Evolutionary conservation across 2,113 vertebrate species (phyloP), one percentile per base, ranked within the genome.

Genomic region (Sarotherodon lohbergeri): DNA sequence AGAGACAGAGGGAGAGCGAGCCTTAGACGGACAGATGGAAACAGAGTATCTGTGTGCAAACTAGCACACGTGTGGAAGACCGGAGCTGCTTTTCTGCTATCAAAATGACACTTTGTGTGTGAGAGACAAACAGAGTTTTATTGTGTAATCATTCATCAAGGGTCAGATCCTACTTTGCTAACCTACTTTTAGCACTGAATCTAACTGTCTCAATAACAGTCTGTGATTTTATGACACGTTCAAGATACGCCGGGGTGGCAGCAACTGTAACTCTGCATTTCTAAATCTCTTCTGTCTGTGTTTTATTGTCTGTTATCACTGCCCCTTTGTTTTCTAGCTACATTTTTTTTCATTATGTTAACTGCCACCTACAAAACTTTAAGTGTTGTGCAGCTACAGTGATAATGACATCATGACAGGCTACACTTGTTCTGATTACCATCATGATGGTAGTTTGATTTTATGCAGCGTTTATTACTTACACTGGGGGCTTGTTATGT

Each of bases 391-490:
- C 84, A 41, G 76, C 81, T 63, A 84, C 88, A 83, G 84, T 63
- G 83, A 92, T 90, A 88, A 90, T 86, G 80, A 81, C 89, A 54
- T 83, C 87, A 66, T 85, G 93, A 93, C 92, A 88, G 81, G 86
- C 90, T 89, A 85, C 93, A 91, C 90, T 92, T 92, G 91, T 90
- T 80, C 73, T 89, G 90, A 93, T 95, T 92, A 93, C 68, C 90
- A 27, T 84, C 89, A 5, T 66, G 92, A 85, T 90, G 90, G 88
- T 90, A 86, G 84, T 88, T 84, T 83, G 89, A 88, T 93, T 94
- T 94, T 93, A 94, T 91, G 93, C 83, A 55, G 92, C 39, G 91
- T 94, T 95, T 90, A 94, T 91, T 86, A 81, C 86, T 84, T 81
- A 78, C 93, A 91, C 84, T 32, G 11, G 91, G 89, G 94, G 88